Base-by-base conservation (phyloP, 1,140 invertebrate genomes). In the Drosophila ohnishii region DNA sequence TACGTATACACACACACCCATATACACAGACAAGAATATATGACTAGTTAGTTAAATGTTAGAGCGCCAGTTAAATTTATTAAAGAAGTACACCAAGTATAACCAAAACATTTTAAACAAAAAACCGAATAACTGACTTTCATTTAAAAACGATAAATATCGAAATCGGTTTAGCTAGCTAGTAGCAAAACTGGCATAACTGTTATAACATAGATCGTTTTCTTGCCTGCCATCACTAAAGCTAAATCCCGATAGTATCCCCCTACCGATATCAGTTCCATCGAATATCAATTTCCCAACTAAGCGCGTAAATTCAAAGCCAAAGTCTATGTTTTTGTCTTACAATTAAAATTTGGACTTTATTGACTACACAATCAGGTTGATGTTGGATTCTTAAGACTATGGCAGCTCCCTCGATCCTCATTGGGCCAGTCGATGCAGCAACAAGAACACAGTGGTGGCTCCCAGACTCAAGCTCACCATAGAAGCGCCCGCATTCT, bases 41-140 rank as follows among this genome's bases (percentile, higher is more conserved):
- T 83, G 71, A 60, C 75, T 85, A 89, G 78, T 70, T 89, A 89
- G 78, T 88, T 89, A 90, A 85, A 81, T 84, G 77, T 81, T 88
- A 88, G 80, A 89, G 72, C 63, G 71, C 78, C 73, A 85, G 79
- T 80, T 86, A 88, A 70, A 75, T 89, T 69, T 83, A 84, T 90
- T 73, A 72, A 89, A 74, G 48, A 65, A 85, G 37, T 76, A 83
- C 65, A 71, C 64, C 57, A 73, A 53, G 48, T 76, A 76, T 76
- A 75, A 57, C 60, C 70, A 59, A 63, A 81, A 65, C 61, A 77
- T 74, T 85, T 78, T 65, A 85, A 55, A 71, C 53, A 64, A 7
- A 48, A 58, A 42, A 5, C 5, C 0, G 0, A 0, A 9, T 3
- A 1, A 6, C 6, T 9, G 1, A 1, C 22, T 70, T 30, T 32